Evolutionary conservation across 2,113 vertebrate genomes (phyloP), one percentile per base, ranked within the genome.

Genomic region (Stegastes partitus): DNA sequence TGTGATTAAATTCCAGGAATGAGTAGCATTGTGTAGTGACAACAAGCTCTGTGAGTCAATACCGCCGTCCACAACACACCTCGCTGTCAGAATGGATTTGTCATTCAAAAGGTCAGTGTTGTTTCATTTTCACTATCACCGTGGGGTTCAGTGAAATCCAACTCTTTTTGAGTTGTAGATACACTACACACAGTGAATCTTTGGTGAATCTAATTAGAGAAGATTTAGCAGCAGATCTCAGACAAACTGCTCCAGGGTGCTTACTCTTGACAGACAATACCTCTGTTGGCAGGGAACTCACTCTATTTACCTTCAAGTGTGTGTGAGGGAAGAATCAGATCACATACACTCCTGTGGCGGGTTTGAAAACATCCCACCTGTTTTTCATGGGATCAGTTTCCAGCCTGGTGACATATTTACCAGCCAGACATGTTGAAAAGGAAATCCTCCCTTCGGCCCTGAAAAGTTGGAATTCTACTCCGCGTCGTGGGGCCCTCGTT

Each of bases 351-450:
- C 83, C 67, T 51, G 59, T 54, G 71, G 86, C 2, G 22, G 45
- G 68, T 81, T 68, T 75, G 53, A 88, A 92, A 88, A 90, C 76
- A 88, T 78, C 73, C 69, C 83, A 87, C 84, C 88, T 90, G 82
- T 87, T 88, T 86, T 90, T 83, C 67, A 56, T 15, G 9, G 73
- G 71, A 88, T 89, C 67, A 3, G 34, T 73, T 88, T 87, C 79
- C 78, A 90, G 51, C 78, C 54, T 1, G 50, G 85, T 85, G 87
- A 88, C 87, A 89, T 82, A 86, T 87, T 92, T 88, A 86, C 77
- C 83, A 83, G 69, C 51, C 78, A 87, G 81, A 72, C 77, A 81
- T 62, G 85, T 85, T 89, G 76, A 82, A 87, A 89, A 87, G 88
- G 81, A 90, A 90, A 88, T 89, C 89, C 85, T 90, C 81, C 89